Base-by-base conservation (phyloP, 2,888 invertebrate genomes). In the Escarpia spicata region DNA sequence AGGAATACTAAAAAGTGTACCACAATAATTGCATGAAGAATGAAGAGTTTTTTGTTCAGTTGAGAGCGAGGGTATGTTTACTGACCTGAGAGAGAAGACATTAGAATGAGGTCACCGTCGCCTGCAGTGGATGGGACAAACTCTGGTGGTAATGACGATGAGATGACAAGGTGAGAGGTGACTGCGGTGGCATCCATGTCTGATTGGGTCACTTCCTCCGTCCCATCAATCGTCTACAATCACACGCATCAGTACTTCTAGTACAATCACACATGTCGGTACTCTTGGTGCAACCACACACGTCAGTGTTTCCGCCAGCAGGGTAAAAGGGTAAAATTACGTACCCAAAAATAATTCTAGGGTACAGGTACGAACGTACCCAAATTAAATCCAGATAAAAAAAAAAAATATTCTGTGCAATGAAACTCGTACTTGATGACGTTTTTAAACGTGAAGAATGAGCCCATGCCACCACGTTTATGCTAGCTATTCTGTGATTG, bases 71-170 rank as follows among this genome's bases (percentile, higher is more conserved):
- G 1, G n/a, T 75, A 75, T 75, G 26, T 75, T 75, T 19, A 26
- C n/a, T 26, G 75, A 75, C 95, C 95, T 94, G 95, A 95, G 37
- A 95, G 94, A 45, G 95, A 95, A 9, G 95, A 95, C 95, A 96
- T 95, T 75, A 92, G 92, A n/a, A 92, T 92, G 89, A 93, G 92
- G 89, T 93, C 92, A 75, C 93, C 94, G 58, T 93, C 93, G 4
- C 75, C 26, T 4, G 75, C 75, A 26, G 93, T 93, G 15, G 95
- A 93, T 92, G 94, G 94, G 4, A 94, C 94, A 93, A 94, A 95
- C 89, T 94, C 93, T 3, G 94, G 94, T 9, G 94, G 94, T 75
- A 26, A 75, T 26, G 75, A 75, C 6, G 75, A 15, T n/a, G 75
- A 75, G n/a, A 92, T 43, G 92, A 92, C 43, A 92, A 94, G 93